Percentiles rank a stretch among this genome's conserved stretches.
phyloP scores from a whole-genome alignment of 2,797 vertebrate genomes.

The Pipistrellus pygmaeus region DNA sequence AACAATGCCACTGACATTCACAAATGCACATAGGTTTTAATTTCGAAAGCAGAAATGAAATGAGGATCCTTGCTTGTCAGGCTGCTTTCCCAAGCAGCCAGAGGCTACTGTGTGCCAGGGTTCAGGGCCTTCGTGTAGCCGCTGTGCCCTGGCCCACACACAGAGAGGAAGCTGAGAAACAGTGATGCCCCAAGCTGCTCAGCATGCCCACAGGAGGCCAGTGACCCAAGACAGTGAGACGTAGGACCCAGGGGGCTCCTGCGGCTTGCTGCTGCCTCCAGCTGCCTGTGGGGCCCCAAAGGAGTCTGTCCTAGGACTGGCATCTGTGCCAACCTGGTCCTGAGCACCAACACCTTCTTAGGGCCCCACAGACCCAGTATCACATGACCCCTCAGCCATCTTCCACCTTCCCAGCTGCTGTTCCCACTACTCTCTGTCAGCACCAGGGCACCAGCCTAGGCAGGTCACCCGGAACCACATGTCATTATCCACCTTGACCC shows the following conservation, averaged over 20 bases:
- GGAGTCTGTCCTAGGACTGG: background rate
- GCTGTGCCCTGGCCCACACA: background rate
- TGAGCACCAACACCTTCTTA: too few relatives aligned
- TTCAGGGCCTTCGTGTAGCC: background rate
- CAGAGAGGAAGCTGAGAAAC: background rate
- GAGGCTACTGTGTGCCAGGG: background rate
- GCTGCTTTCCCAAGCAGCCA: background rate
- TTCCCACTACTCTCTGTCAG: background rate
- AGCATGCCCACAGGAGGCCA: background rate
- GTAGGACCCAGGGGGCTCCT: background rate
- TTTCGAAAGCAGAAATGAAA: slow-evolving; percentile 78
- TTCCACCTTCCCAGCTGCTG: background rate
- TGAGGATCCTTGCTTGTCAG: background rate
- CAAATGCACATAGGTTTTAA: background rate
- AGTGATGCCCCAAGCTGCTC: background rate
- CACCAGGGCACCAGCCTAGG: background rate
- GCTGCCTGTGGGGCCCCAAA: background rate
- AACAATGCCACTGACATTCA: background rate
- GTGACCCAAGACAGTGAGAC: background rate
- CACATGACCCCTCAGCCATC: background rate
- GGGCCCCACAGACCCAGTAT: background rate
- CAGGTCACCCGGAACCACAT: background rate
- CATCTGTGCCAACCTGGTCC: background rate
- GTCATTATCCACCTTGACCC: background rate
- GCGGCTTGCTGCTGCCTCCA: background rate